Base-by-base conservation (phyloP, 1,140 invertebrate genomes). In the Pectinophora gossypiella region DNA sequence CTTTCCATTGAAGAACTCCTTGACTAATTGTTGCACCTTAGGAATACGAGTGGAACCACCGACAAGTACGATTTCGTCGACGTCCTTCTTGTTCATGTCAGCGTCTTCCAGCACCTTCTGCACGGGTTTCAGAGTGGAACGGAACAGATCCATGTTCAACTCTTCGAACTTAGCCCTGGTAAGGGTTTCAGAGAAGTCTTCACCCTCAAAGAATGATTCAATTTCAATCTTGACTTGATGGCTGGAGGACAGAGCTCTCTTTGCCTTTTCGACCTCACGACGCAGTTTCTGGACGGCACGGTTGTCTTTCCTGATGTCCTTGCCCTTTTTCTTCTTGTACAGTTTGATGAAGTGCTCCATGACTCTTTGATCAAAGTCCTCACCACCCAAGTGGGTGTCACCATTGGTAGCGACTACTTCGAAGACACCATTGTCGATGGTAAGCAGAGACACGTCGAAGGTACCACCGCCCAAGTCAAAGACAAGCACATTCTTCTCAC, bases 401-500 rank as follows among this genome's bases (percentile, higher is more conserved):
- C 99, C 99, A 84, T 99, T 99, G 42, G 99, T 99, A 2, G 99
- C 95, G 13, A 99, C 95, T 47, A 92, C 95, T 88, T 95, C 93
- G 61, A 95, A 94, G 0, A 95, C 98, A 59, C 99, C 99, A 73
- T 99, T 99, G 76, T 99, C 99, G 73, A 99, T 99, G 54, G 98
- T 99, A 16, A 99, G 90, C 10, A 99, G 91, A 51, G 98, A 99
- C 0, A 99, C 99, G 89, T 99, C 99, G 76, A 99, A 99, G 64
- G 99, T 99, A 89, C 99, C 99, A 90, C 99, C 99, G 80, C 99
- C 99, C 82, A 99, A 91, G 91, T 99, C 99, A 85, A 99, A 99
- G 0, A 99, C 98, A 22, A 99, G 89, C 27, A 99, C 97, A 72
- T 99, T 99, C 89, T 99, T 99, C 86, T 99, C 98, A 43, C 98